A percentile compares a stretch with the other conserved stretches of the same genome.
Evolutionary conservation across 1,140 invertebrate species (phyloP).

Genomic region (Heliconius himera): DNA sequence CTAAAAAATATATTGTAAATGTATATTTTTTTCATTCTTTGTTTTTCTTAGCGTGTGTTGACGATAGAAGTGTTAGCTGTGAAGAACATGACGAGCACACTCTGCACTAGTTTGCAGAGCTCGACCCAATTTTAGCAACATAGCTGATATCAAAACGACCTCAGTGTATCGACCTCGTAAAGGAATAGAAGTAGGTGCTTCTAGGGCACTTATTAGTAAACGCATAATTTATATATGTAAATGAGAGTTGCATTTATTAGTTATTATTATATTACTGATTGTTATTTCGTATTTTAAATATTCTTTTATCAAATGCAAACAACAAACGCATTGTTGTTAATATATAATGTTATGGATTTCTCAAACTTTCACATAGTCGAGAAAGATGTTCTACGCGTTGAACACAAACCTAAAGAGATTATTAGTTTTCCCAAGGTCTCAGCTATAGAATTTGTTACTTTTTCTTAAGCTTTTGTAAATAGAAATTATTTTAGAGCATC

Average conservation of each 20-base stretch:
- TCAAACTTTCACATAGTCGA: not conserved
- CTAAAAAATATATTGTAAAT: not conserved
- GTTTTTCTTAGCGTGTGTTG: constrained; percentile 13
- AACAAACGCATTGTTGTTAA: too few relatives aligned
- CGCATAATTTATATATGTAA: too few relatives aligned
- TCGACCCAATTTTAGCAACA: constrained; percentile 66
- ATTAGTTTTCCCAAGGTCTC: not conserved
- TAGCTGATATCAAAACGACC: constrained; percentile 43
- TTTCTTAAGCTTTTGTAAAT: not conserved
- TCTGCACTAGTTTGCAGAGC: constrained; percentile 48
- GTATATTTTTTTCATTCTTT: not conserved
- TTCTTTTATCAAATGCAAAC: too few relatives aligned
- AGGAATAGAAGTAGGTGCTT: not conserved
- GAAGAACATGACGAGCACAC: constrained; percentile 34
- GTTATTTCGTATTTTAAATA: not conserved
- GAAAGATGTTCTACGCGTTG: not conserved
- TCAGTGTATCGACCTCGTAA: constrained; percentile 40
- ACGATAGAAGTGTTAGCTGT: constrained; percentile 22
- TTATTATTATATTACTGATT: too few relatives aligned
- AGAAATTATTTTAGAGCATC: not conserved
- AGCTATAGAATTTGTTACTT: too few relatives aligned
- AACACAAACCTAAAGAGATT: not conserved
- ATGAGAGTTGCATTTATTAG: too few relatives aligned
- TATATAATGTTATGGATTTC: not conserved
- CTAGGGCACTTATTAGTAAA: too few relatives aligned